Base-by-base conservation (phyloP, 2,888 invertebrate genomes). In the Endotricha flammealis region DNA sequence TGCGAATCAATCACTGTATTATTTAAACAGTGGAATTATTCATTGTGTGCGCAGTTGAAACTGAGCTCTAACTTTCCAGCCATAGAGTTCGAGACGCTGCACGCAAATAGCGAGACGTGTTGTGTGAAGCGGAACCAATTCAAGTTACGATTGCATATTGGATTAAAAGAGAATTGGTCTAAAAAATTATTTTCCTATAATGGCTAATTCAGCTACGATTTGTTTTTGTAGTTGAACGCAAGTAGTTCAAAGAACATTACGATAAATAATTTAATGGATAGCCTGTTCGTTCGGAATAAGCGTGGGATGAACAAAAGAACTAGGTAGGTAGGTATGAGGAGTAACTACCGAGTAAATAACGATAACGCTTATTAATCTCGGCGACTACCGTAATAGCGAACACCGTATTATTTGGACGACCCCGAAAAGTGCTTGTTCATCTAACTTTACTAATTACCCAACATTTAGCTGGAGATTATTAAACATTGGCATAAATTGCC, bases 1-100 rank as follows among this genome's bases (percentile, higher is more conserved):
- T 46, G 54, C 64, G 59, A 69, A 73, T 75, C 72, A 72, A 73
- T 77, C 72, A 64, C 54, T 48, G 59, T 57, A 53, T 64, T 69
- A 59, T 73, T 72, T 64, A 63, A 67, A 72, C 64, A 60, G 47
- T 37, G 39, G 44, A 44, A 60, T 58, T 62, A 60, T 60, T 62
- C 58, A 53, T 59, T 50, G 42, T 25, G 30, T 28, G 29, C 43
- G 41, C 29, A 20, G 32, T 52, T 57, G 57, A 68, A 63, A 58
- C 59, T 57, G 58, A 53, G 49, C 53, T 62, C 53, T 67, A 66
- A 64, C 64, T 57, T 57, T 55, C 55, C 58, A 47, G 61, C 50
- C 55, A 46, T 58, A 57, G 38, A 32, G 13, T 45, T 44, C 40
- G 37, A 33, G 39, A 31, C 9, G 23, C 8, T 14, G 12, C 12